Conservation (phyloP, 2,888 invertebrate genomes). For the Dorcus parallelipipedus region DNA sequence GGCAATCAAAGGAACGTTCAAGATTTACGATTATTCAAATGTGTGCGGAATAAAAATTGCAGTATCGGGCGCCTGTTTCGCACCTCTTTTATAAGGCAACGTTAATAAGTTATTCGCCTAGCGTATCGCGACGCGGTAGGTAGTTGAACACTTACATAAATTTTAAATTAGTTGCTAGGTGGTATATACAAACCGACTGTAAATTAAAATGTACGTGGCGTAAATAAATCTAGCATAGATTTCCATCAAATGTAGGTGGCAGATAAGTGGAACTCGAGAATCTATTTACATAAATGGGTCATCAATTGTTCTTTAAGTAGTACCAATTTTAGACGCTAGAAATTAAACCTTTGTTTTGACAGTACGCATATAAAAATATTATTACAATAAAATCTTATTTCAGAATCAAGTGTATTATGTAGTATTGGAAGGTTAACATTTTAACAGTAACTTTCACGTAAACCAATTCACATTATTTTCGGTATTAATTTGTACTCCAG, state of each 20-base stretch:
- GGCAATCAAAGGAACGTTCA: constrained; percentile 33
- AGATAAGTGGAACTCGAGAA: no score
- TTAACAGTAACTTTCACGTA: no score
- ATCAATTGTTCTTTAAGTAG: no score
- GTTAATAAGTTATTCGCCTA: constrained; percentile 28
- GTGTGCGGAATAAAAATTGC: constrained; percentile 43
- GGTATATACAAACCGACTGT: constrained; percentile 7
- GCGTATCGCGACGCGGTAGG: constrained; percentile 36
- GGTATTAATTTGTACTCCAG: no score
- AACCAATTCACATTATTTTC: no score
- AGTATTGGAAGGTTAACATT: no score
- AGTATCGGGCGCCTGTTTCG: constrained; percentile 39
- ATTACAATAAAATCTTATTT: no score
- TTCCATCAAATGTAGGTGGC: background rate
- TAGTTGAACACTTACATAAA: constrained; percentile 30
- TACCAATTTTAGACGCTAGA: no score
- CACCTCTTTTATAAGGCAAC: constrained; percentile 29
- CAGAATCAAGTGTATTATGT: no score
- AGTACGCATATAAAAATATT: no score
- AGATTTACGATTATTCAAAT: constrained; percentile 41
- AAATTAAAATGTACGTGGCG: background rate
- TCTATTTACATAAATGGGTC: no score
- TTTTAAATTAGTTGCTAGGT: constrained; percentile 30
- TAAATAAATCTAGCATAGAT: background rate
- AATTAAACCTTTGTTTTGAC: no score